Conservation (phyloP, 2,113 vertebrate genomes). For the Prolemur simus region DNA sequence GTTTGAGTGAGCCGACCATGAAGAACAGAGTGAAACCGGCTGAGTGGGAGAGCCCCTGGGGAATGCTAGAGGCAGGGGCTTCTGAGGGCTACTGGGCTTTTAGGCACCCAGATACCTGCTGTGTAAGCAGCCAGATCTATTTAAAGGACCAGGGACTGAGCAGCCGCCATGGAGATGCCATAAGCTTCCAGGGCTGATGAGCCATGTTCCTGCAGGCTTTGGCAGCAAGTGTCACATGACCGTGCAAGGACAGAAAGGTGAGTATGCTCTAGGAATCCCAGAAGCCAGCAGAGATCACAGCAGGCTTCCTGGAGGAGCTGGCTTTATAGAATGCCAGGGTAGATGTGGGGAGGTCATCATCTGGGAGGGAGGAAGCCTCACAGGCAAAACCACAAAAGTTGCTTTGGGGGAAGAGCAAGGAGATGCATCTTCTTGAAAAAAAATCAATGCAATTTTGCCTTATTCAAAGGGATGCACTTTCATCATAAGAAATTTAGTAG, state of each 20-base stretch:
- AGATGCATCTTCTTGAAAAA: neutral
- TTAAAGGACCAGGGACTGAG: constrained; percentile 56
- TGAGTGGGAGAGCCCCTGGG: neutral
- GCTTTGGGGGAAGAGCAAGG: neutral
- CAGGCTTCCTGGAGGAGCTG: constrained; percentile 38
- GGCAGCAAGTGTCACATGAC: neutral
- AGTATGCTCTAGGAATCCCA: neutral
- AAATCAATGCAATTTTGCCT: neutral
- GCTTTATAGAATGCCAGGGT: neutral
- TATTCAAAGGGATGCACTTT: neutral
- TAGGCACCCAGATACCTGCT: neutral
- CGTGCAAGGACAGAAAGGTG: neutral
- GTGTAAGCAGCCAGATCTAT: neutral
- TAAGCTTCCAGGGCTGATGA: neutral
- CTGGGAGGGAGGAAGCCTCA: neutral
- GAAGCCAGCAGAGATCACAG: neutral
- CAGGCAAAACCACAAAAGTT: neutral
- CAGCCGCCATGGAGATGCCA: neutral
- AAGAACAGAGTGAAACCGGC: neutral
- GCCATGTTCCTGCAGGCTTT: neutral
- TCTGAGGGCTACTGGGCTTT: neutral
- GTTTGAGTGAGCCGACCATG: neutral
- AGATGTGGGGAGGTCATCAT: neutral
- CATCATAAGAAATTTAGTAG: neutral
- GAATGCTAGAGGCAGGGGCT: neutral